phyloP scores from a whole-genome alignment of 2,888 invertebrate genomes.

The Dicyrtoma fusca region DNA sequence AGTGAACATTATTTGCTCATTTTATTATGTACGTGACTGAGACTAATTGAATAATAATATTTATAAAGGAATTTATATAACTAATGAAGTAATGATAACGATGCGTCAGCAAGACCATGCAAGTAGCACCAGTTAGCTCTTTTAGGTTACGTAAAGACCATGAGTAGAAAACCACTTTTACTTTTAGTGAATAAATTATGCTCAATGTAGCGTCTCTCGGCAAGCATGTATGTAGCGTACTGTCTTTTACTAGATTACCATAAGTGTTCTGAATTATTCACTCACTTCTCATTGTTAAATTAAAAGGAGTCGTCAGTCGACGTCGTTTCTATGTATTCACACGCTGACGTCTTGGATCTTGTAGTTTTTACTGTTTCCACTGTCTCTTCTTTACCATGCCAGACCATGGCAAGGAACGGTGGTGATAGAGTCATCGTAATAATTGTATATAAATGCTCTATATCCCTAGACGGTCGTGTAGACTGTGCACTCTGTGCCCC shows the following conservation, averaged over 20 bases:
- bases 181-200: constrained; percentile 47
- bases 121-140: not conserved
- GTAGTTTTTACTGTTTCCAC: no score
- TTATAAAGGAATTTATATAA: constrained; percentile 7
- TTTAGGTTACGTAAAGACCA: constrained; percentile 40
- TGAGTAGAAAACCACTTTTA: constrained; percentile 49
- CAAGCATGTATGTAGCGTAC: not conserved
- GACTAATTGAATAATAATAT: constrained; percentile 21
- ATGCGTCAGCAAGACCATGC: constrained; percentile 24
- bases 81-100: constrained; percentile 33
- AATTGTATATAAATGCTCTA: no score
- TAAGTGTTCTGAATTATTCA: no score
- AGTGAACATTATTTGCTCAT: not conserved
- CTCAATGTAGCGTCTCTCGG: constrained; percentile 3
- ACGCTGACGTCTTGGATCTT: not conserved
- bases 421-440: no score
- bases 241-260: not conserved
- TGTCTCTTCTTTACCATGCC: no score
- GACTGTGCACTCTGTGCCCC: no score
- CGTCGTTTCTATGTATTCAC: no score
- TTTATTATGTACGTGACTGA: not conserved
- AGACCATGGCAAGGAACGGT: no score
- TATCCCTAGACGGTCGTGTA: no score
- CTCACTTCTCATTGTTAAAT: no score
- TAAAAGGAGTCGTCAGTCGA: no score